These are phyloP conservation scores for Mallateleia sp. DNA, from an alignment of 2,888 invertebrate genomes.

Conservation along the genomic window DNA sequence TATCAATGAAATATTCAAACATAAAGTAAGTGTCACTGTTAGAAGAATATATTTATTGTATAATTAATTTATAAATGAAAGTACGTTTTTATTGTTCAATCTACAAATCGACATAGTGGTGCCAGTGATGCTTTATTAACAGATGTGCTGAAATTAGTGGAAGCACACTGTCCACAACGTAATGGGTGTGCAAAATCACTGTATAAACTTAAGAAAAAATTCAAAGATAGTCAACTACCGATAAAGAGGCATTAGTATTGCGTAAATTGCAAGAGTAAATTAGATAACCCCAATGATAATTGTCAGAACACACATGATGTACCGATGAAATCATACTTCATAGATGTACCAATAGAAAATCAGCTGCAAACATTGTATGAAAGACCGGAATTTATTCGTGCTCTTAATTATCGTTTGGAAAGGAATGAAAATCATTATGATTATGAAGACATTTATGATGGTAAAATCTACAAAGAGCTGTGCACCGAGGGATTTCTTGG, in stretches of 20 bases:
- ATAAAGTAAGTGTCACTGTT: too few relatives aligned
- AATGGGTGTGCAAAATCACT: not conserved
- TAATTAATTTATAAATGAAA: too few relatives aligned
- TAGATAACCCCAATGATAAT: not conserved
- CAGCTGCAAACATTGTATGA: slow-evolving; percentile 7
- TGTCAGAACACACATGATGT: not conserved
- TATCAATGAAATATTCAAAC: too few relatives aligned
- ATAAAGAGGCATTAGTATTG: not conserved
- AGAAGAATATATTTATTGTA: too few relatives aligned
- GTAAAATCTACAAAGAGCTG: not conserved
- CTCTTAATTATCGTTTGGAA: not conserved
- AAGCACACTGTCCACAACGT: slow-evolving; percentile 12
- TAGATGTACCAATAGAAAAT: slow-evolving; percentile 1
- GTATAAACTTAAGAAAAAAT: slow-evolving; percentile 3
- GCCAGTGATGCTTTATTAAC: not conserved
- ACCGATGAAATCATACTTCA: not conserved
- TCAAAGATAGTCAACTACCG: not conserved
- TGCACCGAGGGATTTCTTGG: not conserved
- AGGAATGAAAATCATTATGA: not conserved
- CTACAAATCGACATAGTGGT: not conserved
- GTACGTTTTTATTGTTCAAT: too few relatives aligned
- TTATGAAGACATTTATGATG: slow-evolving; percentile 11
- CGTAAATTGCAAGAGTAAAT: not conserved
- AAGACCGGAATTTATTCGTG: not conserved
- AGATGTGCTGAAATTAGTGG: not conserved